These are phyloP conservation scores for Lacerta viridis DNA, from an alignment of 2,797 vertebrate genomes.

Conservation along the genomic window DNA sequence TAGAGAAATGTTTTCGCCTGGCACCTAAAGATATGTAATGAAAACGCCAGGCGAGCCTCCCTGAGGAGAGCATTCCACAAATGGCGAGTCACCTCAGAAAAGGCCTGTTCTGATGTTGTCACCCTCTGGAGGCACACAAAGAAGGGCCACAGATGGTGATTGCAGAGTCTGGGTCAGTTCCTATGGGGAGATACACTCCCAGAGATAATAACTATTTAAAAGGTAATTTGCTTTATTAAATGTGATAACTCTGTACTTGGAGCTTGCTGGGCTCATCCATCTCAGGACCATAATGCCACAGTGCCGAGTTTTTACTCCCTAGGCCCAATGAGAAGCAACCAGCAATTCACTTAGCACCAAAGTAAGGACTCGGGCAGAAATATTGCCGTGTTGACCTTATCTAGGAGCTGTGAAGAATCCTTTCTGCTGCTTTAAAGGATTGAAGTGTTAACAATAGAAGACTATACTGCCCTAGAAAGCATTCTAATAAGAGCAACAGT, in stretches of 20 bases:
- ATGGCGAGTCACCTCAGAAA: too few species aligned
- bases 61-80: too few species aligned
- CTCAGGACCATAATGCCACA: neutral
- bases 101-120: too few species aligned
- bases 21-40: too few species aligned
- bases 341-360: constrained; percentile 15
- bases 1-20: too few species aligned
- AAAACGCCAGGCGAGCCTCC: too few species aligned
- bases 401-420: constrained; percentile 10
- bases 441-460: constrained; percentile 40
- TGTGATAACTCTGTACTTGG: neutral
- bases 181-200: too few species aligned
- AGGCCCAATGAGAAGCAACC: neutral
- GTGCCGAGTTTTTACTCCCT: neutral
- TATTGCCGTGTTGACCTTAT: constrained; percentile 29
- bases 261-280: neutral
- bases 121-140: too few species aligned
- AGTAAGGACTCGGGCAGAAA: neutral
- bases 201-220: neutral
- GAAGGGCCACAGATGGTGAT: too few species aligned
- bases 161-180: too few species aligned
- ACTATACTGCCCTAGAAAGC: constrained; percentile 32
- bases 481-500: constrained; percentile 4
- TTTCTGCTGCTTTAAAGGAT: constrained; percentile 31
- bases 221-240: constrained; percentile 1